Base-by-base conservation (phyloP, 2,113 vertebrate genomes). In the Zosterops lateralis region DNA sequence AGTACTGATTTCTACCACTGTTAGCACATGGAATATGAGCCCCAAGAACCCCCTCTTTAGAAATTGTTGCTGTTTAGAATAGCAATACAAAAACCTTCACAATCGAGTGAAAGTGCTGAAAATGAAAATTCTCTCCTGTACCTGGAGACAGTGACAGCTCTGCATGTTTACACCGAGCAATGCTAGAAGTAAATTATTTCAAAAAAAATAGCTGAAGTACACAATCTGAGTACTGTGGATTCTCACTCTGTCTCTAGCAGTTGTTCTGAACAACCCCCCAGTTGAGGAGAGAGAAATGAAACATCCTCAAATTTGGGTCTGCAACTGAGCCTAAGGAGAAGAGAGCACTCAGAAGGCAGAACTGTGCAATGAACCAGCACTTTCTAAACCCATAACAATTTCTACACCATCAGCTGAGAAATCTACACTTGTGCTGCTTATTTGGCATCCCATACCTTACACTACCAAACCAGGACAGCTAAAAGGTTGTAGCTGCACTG, bases 401-500 rank as follows among this genome's bases (percentile, higher is more conserved):
- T 28, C 47, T 38, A 61, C 10, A 53, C 3, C 17, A 77, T 22
- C 45, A 61, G 64, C 22, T 53, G 47, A 68, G n/a, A 60, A 61
- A 53, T 5, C 8, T 10, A 6, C 13, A 13, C 34, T 53, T 17
- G 8, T 32, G 9, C 4, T 20, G 25, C 48, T 50, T 12, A 11
- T 17, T 22, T 53, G 42, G 24, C 42, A 38, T 16, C 25, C 70
- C 6, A 2, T 1, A 9, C 14, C 38, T 19, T 6, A 17, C 34
- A 42, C 22, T 6, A 25, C 36, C 77, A 51, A 51, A 60, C 16
- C 60, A 38, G 36, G n/a, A 51, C 22, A 12, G 3, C 29, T 3
- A 8, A 14, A 1, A 1, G 5, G 17, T 4, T 26, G 48, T 12
- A 67, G 50, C 67, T n/a, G 29, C 48, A 1, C 28, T 15, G 18